Base-by-base conservation (phyloP, 1,140 invertebrate species). In the Berghia stephanieae region DNA sequence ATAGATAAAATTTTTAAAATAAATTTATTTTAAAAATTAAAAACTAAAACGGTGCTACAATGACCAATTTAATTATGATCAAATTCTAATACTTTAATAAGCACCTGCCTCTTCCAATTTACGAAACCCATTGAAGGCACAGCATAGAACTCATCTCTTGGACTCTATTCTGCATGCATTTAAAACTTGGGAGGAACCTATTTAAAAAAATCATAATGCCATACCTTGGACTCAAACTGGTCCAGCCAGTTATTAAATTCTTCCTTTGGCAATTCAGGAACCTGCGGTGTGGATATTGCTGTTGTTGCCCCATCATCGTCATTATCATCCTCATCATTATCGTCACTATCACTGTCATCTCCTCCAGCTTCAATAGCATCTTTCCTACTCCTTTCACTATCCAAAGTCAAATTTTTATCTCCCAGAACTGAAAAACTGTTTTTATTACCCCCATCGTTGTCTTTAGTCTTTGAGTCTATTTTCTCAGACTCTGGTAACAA, bases 221-320 rank as follows among this genome's bases (percentile, higher is more conserved):
- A 44, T 3, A 75, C 68, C 60, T 78, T 79, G 18, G 42, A 38
- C 60, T 81, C 79, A 40, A 83, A 73, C 66, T 81, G 69, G 46
- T 81, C 80, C 78, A 83, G 21, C 80, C 82, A 81, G 72, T 80
- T 80, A 38, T 70, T 72, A 46, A 81, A 75, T 36, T 78, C 83
- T 49, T 75, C 79, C 77, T 80, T 70, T 13, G 80, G 77, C 75
- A 74, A 69, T 38, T 81, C 57, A 10, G 80, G 69, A 16, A 42
- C 75, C 24, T 4, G 18, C 21, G 5, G 38, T 43, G 57, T 42
- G 75, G 44, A 66, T 44, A 44, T 77, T 75, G 34, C 76, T 49
- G 60, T 76, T 72, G 34, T 49, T 66, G 8, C 42, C 43, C 18
- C 66, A 27, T 40, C 46, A 44, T 24, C 69, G 8, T 52, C 21